These are phyloP conservation scores for Ephialtes manifestator DNA, from an alignment of 2,888 invertebrate species.

Conservation along the genomic window DNA sequence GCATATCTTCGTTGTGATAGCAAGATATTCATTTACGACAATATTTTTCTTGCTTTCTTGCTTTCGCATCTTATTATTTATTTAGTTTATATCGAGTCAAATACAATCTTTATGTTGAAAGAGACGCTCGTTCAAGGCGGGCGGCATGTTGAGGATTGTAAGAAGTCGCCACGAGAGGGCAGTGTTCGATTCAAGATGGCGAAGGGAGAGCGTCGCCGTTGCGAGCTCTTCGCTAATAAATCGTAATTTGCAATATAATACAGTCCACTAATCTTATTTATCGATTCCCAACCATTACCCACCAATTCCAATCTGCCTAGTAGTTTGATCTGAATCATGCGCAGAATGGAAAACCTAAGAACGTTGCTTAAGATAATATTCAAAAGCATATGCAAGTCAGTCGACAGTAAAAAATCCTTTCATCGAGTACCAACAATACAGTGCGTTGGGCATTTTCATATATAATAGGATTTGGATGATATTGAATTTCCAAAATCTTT, in stretches of 20 bases:
- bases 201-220: background rate
- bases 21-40: background rate
- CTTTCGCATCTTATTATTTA: background rate
- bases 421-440: no score
- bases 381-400: no score
- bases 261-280: slow-evolving; percentile 2
- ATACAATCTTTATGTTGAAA: background rate
- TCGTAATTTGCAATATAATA: background rate
- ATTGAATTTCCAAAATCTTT: no score
- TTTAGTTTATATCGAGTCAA: background rate
- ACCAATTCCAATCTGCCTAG: no score
- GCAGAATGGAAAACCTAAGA: no score
- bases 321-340: no score
- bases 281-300: no score
- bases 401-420: no score
- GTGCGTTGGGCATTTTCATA: no score
- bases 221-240: background rate
- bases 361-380: no score
- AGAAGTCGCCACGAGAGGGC: background rate
- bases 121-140: slow-evolving; percentile 2
- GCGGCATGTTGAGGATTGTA: background rate
- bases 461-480: no score
- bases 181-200: background rate
- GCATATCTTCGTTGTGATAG: no score
- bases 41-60: background rate